A percentile compares a stretch with the other conserved stretches of the same genome.
Evolutionary conservation across 2,113 vertebrate genomes (phyloP).

Genomic region (Menura novaehollandiae): DNA sequence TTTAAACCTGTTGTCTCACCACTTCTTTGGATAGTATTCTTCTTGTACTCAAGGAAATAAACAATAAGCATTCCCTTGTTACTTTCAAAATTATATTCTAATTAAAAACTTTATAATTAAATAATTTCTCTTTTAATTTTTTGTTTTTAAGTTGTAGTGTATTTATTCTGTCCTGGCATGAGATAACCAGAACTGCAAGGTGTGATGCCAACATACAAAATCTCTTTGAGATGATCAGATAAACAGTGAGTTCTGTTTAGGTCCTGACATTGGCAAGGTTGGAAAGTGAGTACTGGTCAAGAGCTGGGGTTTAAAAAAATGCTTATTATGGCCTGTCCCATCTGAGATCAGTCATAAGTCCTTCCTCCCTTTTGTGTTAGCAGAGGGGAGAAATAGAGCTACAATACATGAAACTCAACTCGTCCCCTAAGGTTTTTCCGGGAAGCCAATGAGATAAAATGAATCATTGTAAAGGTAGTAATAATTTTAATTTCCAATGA

Average conservation of each 20-base stretch:
- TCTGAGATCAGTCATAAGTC: not conserved
- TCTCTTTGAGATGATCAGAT: not conserved
- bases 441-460: not conserved
- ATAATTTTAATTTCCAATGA: constrained; percentile 12
- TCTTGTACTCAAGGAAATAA: not conserved
- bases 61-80: not conserved
- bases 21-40: not conserved
- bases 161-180: not conserved
- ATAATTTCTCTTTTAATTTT: not conserved
- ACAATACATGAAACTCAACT: not conserved
- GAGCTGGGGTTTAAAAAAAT: not conserved
- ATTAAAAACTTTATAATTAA: not conserved
- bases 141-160: not conserved
- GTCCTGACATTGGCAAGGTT: not conserved
- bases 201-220: not conserved
- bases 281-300: not conserved
- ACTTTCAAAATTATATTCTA: not conserved
- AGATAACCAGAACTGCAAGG: not conserved
- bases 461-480: not conserved
- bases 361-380: not conserved
- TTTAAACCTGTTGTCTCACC: not conserved
- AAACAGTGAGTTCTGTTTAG: not conserved
- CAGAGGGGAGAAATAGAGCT: not conserved
- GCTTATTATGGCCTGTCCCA: not conserved
- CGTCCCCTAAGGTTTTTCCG: not conserved